phyloP scores from a whole-genome alignment of 2,888 invertebrate genomes.

The Lepidochitona cinerea region DNA sequence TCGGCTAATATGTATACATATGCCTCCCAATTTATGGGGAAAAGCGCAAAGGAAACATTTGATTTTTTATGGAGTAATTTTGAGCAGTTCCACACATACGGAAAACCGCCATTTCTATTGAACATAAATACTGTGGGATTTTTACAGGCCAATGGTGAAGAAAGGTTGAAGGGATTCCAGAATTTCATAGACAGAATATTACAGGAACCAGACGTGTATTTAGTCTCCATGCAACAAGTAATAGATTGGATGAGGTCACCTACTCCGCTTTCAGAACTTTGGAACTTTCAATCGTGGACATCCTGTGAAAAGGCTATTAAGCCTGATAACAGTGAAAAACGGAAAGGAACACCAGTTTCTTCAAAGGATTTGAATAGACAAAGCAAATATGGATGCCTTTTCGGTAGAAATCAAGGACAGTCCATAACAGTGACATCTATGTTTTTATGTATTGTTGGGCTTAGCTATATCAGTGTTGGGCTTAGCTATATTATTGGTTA shows the following conservation, averaged over 20 bases:
- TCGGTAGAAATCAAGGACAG: no score
- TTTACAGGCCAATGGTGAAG: not conserved
- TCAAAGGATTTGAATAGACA: not conserved
- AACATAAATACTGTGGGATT: not conserved
- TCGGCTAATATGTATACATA: not conserved
- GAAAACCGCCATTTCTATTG: not conserved
- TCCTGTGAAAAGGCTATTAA: not conserved
- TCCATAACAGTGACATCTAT: no score
- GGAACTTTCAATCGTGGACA: not conserved
- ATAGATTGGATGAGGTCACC: not conserved
- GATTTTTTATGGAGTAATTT: not conserved
- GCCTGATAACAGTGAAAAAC: not conserved
- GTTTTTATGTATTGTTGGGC: no score
- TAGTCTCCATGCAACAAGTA: not conserved
- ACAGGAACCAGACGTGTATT: not conserved
- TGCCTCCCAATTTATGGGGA: not conserved
- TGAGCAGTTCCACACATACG: not conserved
- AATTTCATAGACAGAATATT: not conserved
- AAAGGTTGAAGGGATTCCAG: not conserved
- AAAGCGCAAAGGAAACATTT: not conserved
- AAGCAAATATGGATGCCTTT: not conserved
- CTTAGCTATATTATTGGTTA: no score
- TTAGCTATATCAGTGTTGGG: no score
- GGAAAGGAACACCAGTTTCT: not conserved
- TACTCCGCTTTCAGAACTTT: not conserved